Percentiles rank a stretch among this genome's conserved stretches.
phyloP scores from a whole-genome alignment of 2,797 vertebrate genomes.

The Aplochiton taeniatus region DNA sequence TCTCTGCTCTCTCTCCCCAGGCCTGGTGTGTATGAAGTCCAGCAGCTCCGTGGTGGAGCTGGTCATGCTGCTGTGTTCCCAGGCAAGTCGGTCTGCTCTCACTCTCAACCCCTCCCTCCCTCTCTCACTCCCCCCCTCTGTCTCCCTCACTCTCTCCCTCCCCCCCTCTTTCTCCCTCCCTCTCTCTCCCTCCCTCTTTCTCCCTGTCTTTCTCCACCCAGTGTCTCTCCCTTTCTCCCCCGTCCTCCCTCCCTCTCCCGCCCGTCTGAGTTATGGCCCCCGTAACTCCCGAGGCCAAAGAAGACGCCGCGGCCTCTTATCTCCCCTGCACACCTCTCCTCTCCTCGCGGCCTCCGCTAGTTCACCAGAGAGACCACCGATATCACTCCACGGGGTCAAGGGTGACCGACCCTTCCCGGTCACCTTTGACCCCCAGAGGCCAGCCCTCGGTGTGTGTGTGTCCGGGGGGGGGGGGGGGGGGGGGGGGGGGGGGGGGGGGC shows the following conservation, averaged over 20 bases:
- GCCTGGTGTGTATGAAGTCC: slow-evolving; percentile 97
- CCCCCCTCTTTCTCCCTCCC: slow-evolving; percentile 23
- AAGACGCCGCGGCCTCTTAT: slow-evolving; percentile 48
- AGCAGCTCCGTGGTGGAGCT: slow-evolving; percentile 98
- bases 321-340: slow-evolving; percentile 48
- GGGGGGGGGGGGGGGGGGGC: too few species aligned
- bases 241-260: slow-evolving; percentile 27
- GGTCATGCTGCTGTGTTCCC: slow-evolving; percentile 98
- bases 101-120: background rate
- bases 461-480: too few species aligned
- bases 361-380: slow-evolving; percentile 69
- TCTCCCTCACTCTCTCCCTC: background rate
- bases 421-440: slow-evolving; percentile 89
- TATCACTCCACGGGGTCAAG: slow-evolving; percentile 91
- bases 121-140: background rate
- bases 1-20: slow-evolving; percentile 65
- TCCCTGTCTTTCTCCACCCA: background rate
- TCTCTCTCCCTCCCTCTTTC: slow-evolving; percentile 30
- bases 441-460: too few species aligned
- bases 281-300: slow-evolving; percentile 53
- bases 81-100: slow-evolving; percentile 80
- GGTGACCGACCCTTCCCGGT: slow-evolving; percentile 86
- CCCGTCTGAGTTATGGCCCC: slow-evolving; percentile 57
- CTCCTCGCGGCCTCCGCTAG: slow-evolving; percentile 22
- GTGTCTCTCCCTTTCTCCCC: slow-evolving; percentile 28